Conservation (phyloP, 2,888 invertebrate species). For the Dasypogon diadema region DNA sequence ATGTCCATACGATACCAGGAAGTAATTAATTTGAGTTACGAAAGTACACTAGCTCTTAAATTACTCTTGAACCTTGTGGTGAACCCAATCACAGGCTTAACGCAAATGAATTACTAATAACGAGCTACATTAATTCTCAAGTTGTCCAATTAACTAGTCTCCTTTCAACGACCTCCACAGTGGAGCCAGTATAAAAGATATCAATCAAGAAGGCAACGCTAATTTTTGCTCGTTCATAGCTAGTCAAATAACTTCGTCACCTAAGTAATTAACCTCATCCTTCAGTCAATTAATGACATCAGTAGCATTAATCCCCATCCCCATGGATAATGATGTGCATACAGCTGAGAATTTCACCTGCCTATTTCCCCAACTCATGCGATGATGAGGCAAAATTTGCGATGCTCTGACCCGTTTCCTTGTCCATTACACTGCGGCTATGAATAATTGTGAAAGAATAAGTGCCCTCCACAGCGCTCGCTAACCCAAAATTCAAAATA, state of each 20-base stretch:
- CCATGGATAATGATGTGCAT: background rate
- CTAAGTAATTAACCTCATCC: slow-evolving; percentile 5
- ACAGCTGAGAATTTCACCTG: background rate
- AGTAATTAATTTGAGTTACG: too few species aligned
- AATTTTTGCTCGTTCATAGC: too few species aligned
- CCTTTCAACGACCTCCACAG: too few species aligned
- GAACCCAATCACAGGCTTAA: too few species aligned
- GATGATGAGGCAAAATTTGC: background rate
- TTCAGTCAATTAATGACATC: background rate
- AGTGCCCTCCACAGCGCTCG: background rate
- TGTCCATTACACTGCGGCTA: background rate
- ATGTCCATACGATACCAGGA: too few species aligned
- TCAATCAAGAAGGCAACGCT: too few species aligned
- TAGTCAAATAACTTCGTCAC: slow-evolving; percentile 16
- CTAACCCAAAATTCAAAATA: background rate
- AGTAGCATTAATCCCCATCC: background rate
- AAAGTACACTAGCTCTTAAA: too few species aligned
- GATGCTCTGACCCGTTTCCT: background rate
- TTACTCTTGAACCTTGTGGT: too few species aligned
- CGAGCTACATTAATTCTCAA: too few species aligned
- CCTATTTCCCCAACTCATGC: background rate
- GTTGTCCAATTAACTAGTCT: too few species aligned
- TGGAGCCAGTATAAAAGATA: too few species aligned
- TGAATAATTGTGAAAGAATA: background rate
- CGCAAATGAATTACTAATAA: too few species aligned